Evolutionary conservation across 2,888 invertebrate species (phyloP), one percentile per base, ranked within the genome.

Genomic region (Polylopha cassiicola): DNA sequence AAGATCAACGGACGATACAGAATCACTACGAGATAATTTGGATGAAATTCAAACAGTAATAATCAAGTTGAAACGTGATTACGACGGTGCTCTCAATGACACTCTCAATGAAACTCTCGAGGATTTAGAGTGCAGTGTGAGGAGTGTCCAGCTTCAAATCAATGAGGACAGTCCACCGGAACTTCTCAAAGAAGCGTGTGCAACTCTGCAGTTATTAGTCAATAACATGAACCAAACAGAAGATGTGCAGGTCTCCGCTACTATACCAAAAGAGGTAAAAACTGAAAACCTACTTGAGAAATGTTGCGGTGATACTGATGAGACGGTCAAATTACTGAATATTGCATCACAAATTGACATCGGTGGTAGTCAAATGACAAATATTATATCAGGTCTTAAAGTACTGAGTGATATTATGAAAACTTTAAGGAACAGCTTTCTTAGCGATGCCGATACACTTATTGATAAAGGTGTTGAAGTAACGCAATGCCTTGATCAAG

Each of bases 41-140:
- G 82, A 85, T 50, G 82, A 84, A 68, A 71, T 84, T 13, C 85
- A 84, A 61, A 76, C 75, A 11, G 73, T 84, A 2, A 78, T 84
- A 8, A 81, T 85, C 16, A 80, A 82, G 62, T 55, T 84, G 2
- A 84, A 82, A 51, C 58, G 66, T 43, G 76, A 82, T 47, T 78
- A 72, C 44, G 78, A 78, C 46, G 68, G 69, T 20, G 54, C 59
- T 37, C 53, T 53, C 8, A 75, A 71, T 58, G 80, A 82, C 44
- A 61, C 71, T 56, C 70, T 84, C 48, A 78, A 76, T 66, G 85
- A 85, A 56, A 77, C 79, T 62, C 74, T 87, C 51, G 77, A 82
- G 52, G 85, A 85, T 54, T 74, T 85, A 73, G 85, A 85, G 68
- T 84, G 84, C 67, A 80, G 76, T 58, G 80, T 84, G 58, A 79